These are phyloP conservation scores for Willowsia nigromaculata DNA, from an alignment of 2,888 invertebrate genomes.

Conservation along the genomic window DNA sequence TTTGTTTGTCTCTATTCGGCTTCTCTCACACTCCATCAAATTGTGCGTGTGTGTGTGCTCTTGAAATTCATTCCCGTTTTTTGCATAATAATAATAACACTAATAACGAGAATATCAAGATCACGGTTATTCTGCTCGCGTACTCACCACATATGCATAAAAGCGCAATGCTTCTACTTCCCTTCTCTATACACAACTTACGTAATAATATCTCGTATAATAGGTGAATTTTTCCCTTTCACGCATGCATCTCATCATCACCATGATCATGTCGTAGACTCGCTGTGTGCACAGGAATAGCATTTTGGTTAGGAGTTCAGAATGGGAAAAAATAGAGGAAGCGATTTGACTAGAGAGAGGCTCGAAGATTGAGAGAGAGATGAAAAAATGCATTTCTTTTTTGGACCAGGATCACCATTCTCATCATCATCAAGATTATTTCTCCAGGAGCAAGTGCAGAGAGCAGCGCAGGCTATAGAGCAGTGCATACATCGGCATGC, in stretches of 20 bases:
- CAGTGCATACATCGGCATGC: neutral
- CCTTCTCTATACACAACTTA: neutral
- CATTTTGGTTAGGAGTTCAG: neutral
- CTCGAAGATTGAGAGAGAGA: slow-evolving; percentile 8
- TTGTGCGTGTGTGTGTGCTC: slow-evolving; percentile 3
- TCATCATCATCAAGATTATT: slow-evolving; percentile 46
- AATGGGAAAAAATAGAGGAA: slow-evolving; percentile 16
- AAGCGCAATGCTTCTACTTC: neutral
- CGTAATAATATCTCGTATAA: neutral
- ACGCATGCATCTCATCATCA: slow-evolving; percentile 69
- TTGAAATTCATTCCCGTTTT: slow-evolving; percentile 27
- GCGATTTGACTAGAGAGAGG: neutral
- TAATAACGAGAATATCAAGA: neutral
- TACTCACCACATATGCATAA: neutral
- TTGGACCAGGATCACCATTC: slow-evolving; percentile 55
- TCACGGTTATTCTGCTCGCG: neutral
- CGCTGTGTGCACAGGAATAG: slow-evolving; percentile 34
- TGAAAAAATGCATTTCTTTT: slow-evolving; percentile 66
- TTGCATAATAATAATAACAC: slow-evolving; percentile 33
- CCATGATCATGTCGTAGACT: slow-evolving; percentile 9
- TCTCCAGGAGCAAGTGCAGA: slow-evolving; percentile 54
- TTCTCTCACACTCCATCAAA: neutral
- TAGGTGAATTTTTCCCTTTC: neutral
- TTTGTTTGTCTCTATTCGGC: neutral
- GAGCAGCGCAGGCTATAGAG: slow-evolving; percentile 11